Percentiles rank a stretch among this genome's conserved stretches.
Conservation (phyloP, 2,113 vertebrate genomes). For the Pardalotus punctatus region DNA sequence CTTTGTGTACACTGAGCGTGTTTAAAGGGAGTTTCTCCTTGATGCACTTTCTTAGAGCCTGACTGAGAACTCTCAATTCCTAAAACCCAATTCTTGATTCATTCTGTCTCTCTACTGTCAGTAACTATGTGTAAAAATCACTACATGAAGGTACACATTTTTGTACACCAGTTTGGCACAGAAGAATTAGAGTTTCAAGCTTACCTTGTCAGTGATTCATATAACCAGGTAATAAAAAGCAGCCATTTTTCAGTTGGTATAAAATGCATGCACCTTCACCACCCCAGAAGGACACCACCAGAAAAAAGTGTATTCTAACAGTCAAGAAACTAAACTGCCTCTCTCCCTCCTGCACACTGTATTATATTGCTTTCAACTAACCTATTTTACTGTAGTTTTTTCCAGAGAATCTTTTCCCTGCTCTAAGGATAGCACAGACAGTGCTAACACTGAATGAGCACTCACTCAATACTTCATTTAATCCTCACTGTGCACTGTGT, state of each 20-base stretch:
- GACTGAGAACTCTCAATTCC: neutral
- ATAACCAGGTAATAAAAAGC: neutral
- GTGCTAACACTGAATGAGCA: neutral
- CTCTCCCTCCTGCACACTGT: neutral
- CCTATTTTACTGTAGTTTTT: neutral
- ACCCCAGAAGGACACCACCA: neutral
- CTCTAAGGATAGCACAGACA: neutral
- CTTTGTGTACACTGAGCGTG: rapidly evolving
- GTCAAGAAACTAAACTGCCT: neutral
- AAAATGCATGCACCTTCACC: neutral
- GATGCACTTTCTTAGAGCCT: neutral
- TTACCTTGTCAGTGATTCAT: neutral
- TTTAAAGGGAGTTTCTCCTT: neutral
- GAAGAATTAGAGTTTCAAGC: neutral
- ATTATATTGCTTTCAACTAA: neutral
- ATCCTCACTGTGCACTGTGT: neutral
- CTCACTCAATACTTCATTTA: neutral
- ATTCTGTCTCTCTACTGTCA: neutral
- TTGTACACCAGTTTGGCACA: neutral
- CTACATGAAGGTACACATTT: neutral
- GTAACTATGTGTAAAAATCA: neutral
- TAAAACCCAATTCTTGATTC: neutral
- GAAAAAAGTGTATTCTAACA: neutral
- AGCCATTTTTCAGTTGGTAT: neutral
- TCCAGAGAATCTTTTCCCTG: neutral